Percentiles rank a stretch among this genome's conserved stretches.
Conservation (phyloP, 2,113 vertebrate genomes). For the Bubo scandiacus region DNA sequence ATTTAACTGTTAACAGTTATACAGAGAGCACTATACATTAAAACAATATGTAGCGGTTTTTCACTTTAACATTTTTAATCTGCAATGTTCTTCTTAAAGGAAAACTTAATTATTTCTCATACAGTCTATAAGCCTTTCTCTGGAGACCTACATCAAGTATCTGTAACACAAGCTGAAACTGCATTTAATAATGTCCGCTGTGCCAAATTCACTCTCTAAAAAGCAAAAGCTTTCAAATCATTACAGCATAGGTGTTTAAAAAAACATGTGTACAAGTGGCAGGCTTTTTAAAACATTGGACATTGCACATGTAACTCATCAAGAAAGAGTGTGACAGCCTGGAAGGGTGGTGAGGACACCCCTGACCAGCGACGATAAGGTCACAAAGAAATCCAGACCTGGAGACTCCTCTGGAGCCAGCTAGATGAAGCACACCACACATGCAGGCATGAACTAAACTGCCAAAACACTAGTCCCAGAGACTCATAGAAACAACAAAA, state of each 20-base stretch:
- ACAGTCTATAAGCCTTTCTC: background rate
- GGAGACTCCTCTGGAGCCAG: background rate
- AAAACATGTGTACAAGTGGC: background rate
- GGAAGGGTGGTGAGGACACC: background rate
- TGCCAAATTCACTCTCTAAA: background rate
- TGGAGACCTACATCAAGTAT: background rate
- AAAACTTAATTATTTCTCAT: conserved; percentile 22
- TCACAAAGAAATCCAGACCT: background rate
- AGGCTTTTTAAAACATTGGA: background rate
- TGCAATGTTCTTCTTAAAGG: background rate
- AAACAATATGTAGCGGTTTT: background rate
- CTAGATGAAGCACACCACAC: background rate
- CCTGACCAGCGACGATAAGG: background rate
- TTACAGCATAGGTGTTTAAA: background rate
- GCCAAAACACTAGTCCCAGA: background rate
- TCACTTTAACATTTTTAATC: conserved; percentile 4
- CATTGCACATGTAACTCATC: background rate
- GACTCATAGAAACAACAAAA: background rate
- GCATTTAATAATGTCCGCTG: background rate
- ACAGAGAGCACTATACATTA: background rate
- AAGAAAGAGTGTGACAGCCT: background rate
- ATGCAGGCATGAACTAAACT: background rate
- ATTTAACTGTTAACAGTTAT: background rate
- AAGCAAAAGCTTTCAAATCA: background rate
- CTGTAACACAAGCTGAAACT: background rate